These are phyloP conservation scores for Dione vanillae DNA, from an alignment of 2,888 invertebrate genomes.

Conservation along the genomic window DNA sequence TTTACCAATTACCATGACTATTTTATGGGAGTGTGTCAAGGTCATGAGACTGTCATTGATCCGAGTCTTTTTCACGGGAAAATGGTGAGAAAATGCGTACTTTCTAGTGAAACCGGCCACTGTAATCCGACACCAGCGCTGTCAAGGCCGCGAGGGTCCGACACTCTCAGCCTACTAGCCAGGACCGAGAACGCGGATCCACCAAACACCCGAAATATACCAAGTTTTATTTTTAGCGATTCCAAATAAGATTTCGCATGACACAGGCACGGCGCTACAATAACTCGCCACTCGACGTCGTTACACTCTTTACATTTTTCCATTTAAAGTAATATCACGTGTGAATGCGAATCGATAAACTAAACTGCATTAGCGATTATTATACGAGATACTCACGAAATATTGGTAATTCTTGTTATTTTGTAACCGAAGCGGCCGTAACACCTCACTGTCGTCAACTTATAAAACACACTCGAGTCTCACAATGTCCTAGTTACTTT, in stretches of 20 bases:
- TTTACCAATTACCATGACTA: constrained; percentile 29
- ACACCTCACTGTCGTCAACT: constrained; percentile 25
- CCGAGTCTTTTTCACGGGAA: constrained; percentile 14
- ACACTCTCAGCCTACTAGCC: constrained; percentile 73
- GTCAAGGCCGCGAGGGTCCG: constrained; percentile 43
- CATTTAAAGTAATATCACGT: constrained; percentile 57
- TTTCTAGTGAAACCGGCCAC: neutral
- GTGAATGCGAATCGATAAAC: constrained; percentile 63
- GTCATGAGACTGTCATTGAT: constrained; percentile 37
- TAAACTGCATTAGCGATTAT: constrained; percentile 61
- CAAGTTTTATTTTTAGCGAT: constrained; percentile 76
- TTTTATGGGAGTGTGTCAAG: constrained; percentile 38
- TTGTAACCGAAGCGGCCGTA: constrained; percentile 68
- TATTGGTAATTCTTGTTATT: constrained; percentile 63
- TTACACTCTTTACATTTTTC: constrained; percentile 55
- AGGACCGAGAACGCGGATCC: constrained; percentile 67
- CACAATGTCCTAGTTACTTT: constrained; percentile 67
- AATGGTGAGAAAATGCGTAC: constrained; percentile 4
- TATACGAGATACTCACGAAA: constrained; percentile 74
- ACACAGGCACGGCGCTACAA: constrained; percentile 56
- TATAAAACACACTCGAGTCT: constrained; percentile 62
- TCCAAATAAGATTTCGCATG: constrained; percentile 64
- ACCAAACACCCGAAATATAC: constrained; percentile 76
- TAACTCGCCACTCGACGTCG: constrained; percentile 50
- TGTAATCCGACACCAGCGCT: constrained; percentile 49